Evolutionary conservation across 1,140 invertebrate genomes (phyloP), one percentile per base, ranked within the genome.

Genomic region (Euglossa dilemma): DNA sequence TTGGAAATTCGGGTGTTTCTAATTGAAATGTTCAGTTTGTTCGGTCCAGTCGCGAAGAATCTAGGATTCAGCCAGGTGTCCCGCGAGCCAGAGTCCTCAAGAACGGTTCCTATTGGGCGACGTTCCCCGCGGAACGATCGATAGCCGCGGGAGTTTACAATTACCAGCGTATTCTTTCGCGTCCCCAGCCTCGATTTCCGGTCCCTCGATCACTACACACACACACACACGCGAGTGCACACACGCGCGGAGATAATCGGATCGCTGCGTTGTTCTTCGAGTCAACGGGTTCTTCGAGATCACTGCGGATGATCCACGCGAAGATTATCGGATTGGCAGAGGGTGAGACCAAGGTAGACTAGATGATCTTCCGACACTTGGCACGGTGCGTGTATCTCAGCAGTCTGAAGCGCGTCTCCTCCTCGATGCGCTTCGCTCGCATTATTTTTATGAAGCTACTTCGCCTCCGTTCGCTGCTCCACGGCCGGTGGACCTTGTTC

Each of bases 341-440:
- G 25, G 16, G 20, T 1, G 6, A 14, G 8, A 18, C 20, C 7
- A 57, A 23, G 54, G n/a, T 47, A 43, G 71, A 74, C 73, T 83
- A 89, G 71, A 82, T 89, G 76, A 89, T 90, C 80, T 89, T 83
- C 18, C 88, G 63, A 63, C 80, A 87, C 64, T 80, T 89, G 59
- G 76, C 78, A 72, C 79, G 89, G 54, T 87, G 66, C 83, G 84
- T 87, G 76, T 89, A 86, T 69, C 84, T 90, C 23, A 88, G 78
- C 77, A 90, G 69, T 80, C 89, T 79, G 81, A 90, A 90, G 59
- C 78, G 80, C 56, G 84, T 74, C 52, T 85, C 80, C 74, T 84
- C 77, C 80, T 81, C 71, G 78, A 90, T 86, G 61, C 89, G 88
- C 76, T 88, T 90, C 52, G 88, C 86, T 90, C 86, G 86, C 89